phyloP scores from a whole-genome alignment of 2,888 invertebrate species.

The Caenorhabditis virilis region DNA sequence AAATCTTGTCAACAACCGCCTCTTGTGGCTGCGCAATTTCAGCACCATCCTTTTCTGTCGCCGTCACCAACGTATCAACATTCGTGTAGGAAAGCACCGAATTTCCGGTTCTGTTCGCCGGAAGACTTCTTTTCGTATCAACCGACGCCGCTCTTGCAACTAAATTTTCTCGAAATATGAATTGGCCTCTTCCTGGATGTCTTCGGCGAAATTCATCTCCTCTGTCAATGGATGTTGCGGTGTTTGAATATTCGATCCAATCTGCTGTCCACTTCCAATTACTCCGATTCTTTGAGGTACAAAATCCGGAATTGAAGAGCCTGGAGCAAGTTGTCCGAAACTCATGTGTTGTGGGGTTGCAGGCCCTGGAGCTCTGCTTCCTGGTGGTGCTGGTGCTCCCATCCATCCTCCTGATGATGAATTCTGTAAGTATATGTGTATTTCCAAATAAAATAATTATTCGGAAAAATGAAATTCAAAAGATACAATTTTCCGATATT shows the following conservation, averaged over 20 bases:
- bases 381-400: constrained; percentile 5
- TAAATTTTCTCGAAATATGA: constrained; percentile 94
- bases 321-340: constrained; percentile 34
- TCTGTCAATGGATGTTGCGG: not conserved
- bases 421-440: too few relatives aligned
- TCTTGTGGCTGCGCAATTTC: constrained; percentile 83
- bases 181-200: constrained; percentile 98
- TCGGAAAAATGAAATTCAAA: not conserved
- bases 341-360: constrained; percentile 45
- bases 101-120: constrained; percentile 33
- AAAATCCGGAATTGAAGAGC: constrained; percentile 5
- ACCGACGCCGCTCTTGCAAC: constrained; percentile 18
- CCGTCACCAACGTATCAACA: constrained; percentile 91
- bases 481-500: too few relatives aligned
- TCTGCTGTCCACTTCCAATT: constrained; percentile 1
- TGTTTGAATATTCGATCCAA: not conserved
- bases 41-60: constrained; percentile 83
- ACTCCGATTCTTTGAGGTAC: constrained; percentile 4
- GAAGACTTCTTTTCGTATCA: constrained; percentile 26
- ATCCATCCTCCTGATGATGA: too few relatives aligned
- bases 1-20: constrained; percentile 89
- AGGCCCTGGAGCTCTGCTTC: constrained; percentile 38
- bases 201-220: constrained; percentile 69
- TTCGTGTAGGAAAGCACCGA: constrained; percentile 76
- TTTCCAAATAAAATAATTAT: too few relatives aligned